A percentile compares a stretch with the other conserved stretches of the same genome.
These are phyloP conservation scores for Beris morrisii DNA, from an alignment of 2,888 invertebrate species.

Conservation along the genomic window DNA sequence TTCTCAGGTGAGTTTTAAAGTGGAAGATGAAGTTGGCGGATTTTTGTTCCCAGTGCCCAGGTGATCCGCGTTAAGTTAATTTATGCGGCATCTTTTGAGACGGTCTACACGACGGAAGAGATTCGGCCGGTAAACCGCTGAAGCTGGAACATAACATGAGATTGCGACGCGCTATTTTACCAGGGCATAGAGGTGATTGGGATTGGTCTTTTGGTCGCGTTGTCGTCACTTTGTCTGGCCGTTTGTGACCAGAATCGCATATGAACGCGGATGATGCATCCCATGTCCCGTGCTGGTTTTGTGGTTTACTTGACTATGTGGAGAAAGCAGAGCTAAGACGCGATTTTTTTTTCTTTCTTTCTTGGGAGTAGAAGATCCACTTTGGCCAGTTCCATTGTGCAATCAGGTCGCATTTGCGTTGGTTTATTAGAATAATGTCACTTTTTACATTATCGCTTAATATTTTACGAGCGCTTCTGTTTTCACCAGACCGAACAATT, in stretches of 20 bases:
- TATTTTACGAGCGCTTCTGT: conserved; percentile 9
- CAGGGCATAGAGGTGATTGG: conserved; percentile 2
- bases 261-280: conserved; percentile 20
- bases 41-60: neutral
- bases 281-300: conserved; percentile 6
- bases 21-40: neutral
- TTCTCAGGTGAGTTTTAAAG: conserved; percentile 47
- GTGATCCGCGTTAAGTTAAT: neutral
- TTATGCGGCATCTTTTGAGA: neutral
- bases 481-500: conserved; percentile 5
- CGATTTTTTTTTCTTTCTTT: neutral
- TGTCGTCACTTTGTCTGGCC: conserved; percentile 3
- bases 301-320: conserved; percentile 18
- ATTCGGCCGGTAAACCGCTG: no score
- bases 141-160: no score
- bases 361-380: neutral
- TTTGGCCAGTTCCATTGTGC: conserved; percentile 14
- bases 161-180: no score
- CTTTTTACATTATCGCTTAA: conserved; percentile 11
- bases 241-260: conserved; percentile 18
- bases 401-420: conserved; percentile 20
- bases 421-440: conserved; percentile 25
- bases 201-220: conserved; percentile 2
- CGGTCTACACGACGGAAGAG: no score
- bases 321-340: conserved; percentile 17